These are phyloP conservation scores for Coptotermes formosanus DNA, from an alignment of 1,140 invertebrate species.

Conservation along the genomic window DNA sequence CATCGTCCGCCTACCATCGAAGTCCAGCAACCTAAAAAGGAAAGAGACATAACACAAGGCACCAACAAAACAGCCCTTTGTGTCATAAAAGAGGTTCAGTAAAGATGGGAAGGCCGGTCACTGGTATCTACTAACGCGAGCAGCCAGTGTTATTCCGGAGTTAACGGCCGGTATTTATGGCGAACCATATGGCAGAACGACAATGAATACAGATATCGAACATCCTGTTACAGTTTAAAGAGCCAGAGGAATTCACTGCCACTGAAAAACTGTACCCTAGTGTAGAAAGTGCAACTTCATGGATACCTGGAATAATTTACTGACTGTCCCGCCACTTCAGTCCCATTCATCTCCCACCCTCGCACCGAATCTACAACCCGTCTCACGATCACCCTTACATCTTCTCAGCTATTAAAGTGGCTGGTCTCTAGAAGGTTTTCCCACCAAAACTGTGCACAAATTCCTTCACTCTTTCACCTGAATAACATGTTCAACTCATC, in stretches of 20 bases:
- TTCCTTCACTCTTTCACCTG: no score
- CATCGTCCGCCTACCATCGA: neutral
- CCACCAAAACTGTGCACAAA: no score
- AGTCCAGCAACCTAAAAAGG: slow-evolving; percentile 18
- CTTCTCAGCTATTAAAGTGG: no score
- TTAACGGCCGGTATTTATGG: neutral
- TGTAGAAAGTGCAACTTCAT: no score
- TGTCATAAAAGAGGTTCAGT: neutral
- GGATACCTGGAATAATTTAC: no score
- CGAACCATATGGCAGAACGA: neutral
- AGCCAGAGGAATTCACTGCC: neutral
- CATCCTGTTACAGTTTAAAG: neutral
- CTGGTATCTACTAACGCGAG: neutral
- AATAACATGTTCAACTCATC: no score
- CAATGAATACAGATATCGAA: neutral
- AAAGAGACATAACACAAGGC: slow-evolving; percentile 1
- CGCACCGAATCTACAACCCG: no score
- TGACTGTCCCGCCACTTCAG: no score
- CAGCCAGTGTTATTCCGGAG: neutral
- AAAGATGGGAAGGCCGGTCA: neutral
- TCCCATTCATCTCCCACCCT: no score
- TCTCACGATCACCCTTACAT: no score
- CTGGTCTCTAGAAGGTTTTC: no score
- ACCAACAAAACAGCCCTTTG: neutral
- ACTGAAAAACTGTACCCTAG: neutral